Evolutionary conservation across 2,797 vertebrate species (phyloP).

Genomic region (Crocodylus rhombifer): DNA sequence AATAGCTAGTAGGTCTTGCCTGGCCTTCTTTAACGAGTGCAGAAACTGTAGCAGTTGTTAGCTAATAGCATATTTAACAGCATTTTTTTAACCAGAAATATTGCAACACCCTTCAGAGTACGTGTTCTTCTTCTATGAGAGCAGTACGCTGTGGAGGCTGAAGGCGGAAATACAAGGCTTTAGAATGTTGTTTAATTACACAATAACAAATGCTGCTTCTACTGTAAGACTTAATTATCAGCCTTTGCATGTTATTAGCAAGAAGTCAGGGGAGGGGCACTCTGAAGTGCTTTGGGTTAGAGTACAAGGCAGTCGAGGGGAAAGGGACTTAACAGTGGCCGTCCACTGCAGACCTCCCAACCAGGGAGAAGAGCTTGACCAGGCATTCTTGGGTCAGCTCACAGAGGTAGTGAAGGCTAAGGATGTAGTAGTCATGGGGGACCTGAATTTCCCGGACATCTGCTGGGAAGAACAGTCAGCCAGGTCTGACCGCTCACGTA

Average conservation of each 20-base stretch:
- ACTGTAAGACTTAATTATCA: not conserved
- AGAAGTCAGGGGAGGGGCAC: too few species aligned
- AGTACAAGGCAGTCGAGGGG: too few species aligned
- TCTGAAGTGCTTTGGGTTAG: too few species aligned
- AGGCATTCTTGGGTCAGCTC: too few species aligned
- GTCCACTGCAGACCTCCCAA: too few species aligned
- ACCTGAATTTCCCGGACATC: too few species aligned
- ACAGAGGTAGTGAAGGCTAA: too few species aligned
- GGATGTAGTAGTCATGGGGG: too few species aligned
- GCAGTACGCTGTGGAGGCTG: not conserved
- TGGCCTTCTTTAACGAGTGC: not conserved
- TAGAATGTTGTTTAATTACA: slow-evolving; percentile 30
- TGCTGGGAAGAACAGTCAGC: too few species aligned
- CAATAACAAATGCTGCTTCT: slow-evolving; percentile 13
- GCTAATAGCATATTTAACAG: not conserved
- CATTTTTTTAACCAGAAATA: not conserved
- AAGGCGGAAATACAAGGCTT: not conserved
- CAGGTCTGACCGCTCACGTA: too few species aligned
- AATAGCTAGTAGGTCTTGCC: not conserved
- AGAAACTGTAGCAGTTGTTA: not conserved
- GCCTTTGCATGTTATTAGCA: not conserved
- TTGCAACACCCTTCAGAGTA: not conserved
- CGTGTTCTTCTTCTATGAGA: not conserved
- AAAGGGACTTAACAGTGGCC: too few species aligned
- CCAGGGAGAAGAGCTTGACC: too few species aligned